Conservation (phyloP, 2,113 vertebrate species). For the Machaerirhynchus nigripectus region DNA sequence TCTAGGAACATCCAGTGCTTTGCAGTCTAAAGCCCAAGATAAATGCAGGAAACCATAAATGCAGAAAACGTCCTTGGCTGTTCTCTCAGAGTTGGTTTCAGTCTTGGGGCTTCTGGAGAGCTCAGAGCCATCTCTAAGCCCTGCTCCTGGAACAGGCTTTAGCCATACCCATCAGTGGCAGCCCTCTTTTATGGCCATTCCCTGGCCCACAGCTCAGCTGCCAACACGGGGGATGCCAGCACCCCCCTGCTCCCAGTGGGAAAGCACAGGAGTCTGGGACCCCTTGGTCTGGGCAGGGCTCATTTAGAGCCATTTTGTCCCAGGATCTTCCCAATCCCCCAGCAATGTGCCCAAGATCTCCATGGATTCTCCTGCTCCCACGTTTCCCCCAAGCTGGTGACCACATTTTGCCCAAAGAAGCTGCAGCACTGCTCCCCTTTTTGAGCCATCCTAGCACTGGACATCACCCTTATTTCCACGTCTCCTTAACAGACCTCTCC, state of each 20-base stretch:
- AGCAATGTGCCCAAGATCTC: neutral
- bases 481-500: neutral
- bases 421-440: neutral
- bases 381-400: neutral
- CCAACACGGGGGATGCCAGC: rapidly evolving
- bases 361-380: neutral
- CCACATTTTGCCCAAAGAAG: neutral
- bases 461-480: neutral
- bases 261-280: neutral
- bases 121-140: neutral
- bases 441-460: neutral
- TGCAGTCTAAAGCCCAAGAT: neutral
- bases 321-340: neutral
- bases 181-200: neutral
- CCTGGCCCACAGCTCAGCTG: neutral
- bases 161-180: rapidly evolving
- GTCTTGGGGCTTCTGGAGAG: neutral
- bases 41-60: neutral
- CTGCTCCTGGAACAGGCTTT: neutral
- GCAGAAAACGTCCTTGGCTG: neutral
- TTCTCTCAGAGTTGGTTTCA: rapidly evolving
- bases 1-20: neutral
- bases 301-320: neutral
- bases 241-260: rapidly evolving
- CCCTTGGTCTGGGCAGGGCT: neutral